A percentile compares a stretch with the other conserved stretches of the same genome.
Evolutionary conservation across 2,113 vertebrate species (phyloP).

Genomic region (Microcebus murinus): DNA sequence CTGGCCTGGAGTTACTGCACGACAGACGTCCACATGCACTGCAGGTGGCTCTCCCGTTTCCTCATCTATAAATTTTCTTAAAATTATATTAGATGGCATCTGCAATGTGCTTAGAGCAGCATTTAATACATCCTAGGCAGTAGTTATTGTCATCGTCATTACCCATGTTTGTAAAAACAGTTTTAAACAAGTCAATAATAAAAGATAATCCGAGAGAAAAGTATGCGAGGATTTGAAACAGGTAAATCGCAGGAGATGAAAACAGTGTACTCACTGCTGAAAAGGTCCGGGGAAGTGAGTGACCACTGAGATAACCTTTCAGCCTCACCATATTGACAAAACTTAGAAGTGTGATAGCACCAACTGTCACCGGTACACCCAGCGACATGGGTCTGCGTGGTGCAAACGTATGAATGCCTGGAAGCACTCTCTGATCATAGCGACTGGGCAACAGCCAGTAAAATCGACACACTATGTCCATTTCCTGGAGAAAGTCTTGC

Average conservation of each 20-base stretch:
- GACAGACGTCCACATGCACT: accelerated
- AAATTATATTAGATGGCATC: accelerated
- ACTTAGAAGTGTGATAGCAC: accelerated
- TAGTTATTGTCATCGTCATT: too few species aligned
- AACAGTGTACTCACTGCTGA: accelerated
- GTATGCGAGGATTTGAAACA: accelerated
- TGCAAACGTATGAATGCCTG: too few species aligned
- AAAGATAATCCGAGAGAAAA: not conserved
- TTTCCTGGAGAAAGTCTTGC: not conserved
- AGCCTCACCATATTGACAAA: not conserved
- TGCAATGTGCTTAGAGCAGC: accelerated
- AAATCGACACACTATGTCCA: not conserved
- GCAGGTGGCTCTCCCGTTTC: not conserved
- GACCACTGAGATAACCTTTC: accelerated
- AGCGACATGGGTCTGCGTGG: accelerated
- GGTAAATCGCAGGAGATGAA: not conserved
- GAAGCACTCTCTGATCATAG: accelerated
- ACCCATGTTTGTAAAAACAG: not conserved
- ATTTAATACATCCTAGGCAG: accelerated
- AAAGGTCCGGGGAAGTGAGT: accelerated
- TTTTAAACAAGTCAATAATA: not conserved
- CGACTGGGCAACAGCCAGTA: accelerated
- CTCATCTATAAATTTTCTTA: accelerated
- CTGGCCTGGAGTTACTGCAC: accelerated
- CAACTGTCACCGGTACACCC: accelerated